Base-by-base conservation (phyloP, 2,113 vertebrate genomes). In the Myotis yumanensis region DNA sequence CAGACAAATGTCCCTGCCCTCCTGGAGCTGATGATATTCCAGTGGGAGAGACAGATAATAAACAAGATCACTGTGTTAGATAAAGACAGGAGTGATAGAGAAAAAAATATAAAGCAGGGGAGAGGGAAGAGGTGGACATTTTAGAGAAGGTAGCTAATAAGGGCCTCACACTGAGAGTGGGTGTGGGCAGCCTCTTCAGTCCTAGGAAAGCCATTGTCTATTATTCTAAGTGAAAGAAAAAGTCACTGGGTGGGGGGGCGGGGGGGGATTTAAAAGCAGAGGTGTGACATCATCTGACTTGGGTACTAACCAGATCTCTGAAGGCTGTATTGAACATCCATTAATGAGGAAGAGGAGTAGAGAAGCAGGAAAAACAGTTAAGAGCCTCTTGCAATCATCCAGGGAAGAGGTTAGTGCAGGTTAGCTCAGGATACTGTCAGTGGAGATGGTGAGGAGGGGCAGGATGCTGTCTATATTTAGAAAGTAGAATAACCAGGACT, bases 141-240 rank as follows among this genome's bases (percentile, higher is more conserved):
- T 90, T 48, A 73, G 37, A 76, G 52, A 66, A 77, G n/a, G 30
- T 72, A 54, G 77, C 51, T 23, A 66, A n/a, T 37, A 69, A 90
- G 54, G 40, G 23, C 35, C 22, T 69, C 22, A 59, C 2, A 69
- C 62, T 75, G 77, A 93, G 40, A 64, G 35, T 51, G 54, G 30
- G 25, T 37, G 11, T 48, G 11, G 22, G 25, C 2, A 4, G 72
- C 68, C 46, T 59, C 28, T 30, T 82, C 30, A n/a, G 32, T 89
- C 9, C 23, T 7, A 43, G 52, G 18, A 86, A 92, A 83, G 69
- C 20, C 7, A 0, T 10, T 77, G 32, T n/a, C 11, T 52, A 15
- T 66, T 69, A 91, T 69, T 87, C 46, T 84, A 75, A 69, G 57
- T 87, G 64, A 92, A 83, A 80, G 62, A 54, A 79, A 90, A 83